Percentiles rank a stretch among this genome's conserved stretches.
Conservation (phyloP, 2,113 vertebrate species). For the Cranoglanis bouderius region DNA sequence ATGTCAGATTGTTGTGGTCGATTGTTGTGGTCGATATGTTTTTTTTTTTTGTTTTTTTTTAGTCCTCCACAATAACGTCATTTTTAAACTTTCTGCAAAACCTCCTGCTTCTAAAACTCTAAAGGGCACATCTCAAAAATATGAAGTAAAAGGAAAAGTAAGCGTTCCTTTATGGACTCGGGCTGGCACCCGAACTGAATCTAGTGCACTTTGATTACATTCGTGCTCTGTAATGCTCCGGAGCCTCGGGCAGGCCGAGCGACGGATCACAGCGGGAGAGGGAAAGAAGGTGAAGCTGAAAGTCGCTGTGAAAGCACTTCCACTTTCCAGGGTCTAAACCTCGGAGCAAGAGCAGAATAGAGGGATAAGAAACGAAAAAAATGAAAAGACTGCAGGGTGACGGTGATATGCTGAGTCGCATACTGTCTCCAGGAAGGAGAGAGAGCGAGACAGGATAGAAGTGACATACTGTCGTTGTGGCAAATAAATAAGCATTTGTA, state of each 20-base stretch:
- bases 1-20: neutral
- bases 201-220: neutral
- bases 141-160: conserved; percentile 1
- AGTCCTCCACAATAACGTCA: neutral
- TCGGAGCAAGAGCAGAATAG: neutral
- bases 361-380: neutral
- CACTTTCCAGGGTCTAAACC: conserved; percentile 4
- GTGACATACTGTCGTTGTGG: neutral
- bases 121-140: neutral
- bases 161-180: neutral
- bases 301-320: conserved; percentile 4
- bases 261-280: neutral
- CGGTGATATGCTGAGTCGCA: neutral
- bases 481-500: neutral
- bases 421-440: neutral
- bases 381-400: neutral
- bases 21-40: neutral
- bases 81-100: neutral
- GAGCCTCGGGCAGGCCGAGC: conserved; percentile 6
- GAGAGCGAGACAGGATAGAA: neutral
- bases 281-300: conserved; percentile 8
- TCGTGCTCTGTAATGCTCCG: neutral
- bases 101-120: neutral
- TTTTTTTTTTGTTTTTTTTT: neutral
- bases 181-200: neutral